phyloP scores from a whole-genome alignment of 1,140 invertebrate species.

The Euglossa dilemma region DNA sequence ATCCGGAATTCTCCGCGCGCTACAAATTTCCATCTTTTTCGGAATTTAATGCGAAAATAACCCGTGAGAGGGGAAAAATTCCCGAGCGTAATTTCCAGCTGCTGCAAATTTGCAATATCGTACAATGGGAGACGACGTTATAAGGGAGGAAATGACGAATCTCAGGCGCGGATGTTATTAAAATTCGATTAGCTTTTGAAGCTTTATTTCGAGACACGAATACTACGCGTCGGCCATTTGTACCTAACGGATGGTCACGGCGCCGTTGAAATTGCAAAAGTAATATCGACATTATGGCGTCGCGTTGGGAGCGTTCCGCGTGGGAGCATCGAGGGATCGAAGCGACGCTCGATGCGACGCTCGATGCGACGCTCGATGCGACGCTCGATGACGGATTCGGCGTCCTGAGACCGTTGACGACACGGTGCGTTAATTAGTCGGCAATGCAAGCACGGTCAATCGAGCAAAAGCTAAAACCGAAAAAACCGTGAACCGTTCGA shows the following conservation, averaged over 20 bases:
- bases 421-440: not conserved
- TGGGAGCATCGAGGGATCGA: not conserved
- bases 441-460: not conserved
- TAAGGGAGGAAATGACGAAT: not conserved
- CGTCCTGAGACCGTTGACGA: not conserved
- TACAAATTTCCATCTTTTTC: too few relatives aligned
- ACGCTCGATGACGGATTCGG: not conserved
- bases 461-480: not conserved
- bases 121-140: too few relatives aligned
- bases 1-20: too few relatives aligned
- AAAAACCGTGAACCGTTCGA: not conserved
- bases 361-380: too few relatives aligned
- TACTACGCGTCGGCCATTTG: not conserved
- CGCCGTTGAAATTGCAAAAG: not conserved
- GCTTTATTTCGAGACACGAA: not conserved
- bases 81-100: too few relatives aligned
- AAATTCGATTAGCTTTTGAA: not conserved
- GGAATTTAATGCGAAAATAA: too few relatives aligned
- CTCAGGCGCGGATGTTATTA: not conserved
- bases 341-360: too few relatives aligned
- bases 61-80: too few relatives aligned
- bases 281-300: not conserved
- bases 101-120: too few relatives aligned
- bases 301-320: not conserved
- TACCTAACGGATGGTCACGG: too few relatives aligned